Conservation (phyloP, 2,888 invertebrate genomes). For the Epicampocera succincta region DNA sequence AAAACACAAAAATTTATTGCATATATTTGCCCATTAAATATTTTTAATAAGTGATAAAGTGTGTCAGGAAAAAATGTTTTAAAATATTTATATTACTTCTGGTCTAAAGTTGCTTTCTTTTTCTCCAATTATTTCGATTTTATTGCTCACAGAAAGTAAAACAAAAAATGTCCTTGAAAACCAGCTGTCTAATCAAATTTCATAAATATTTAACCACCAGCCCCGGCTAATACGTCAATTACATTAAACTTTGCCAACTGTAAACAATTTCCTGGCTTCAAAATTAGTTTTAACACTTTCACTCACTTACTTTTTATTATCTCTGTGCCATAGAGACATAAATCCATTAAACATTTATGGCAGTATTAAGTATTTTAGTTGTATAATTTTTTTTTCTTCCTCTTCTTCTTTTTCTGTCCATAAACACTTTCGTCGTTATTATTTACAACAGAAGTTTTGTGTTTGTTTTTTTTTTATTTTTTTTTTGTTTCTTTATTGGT, state of each 20-base stretch:
- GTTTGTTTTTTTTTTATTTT: conserved; percentile 1
- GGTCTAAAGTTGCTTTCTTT: no score
- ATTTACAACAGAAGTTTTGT: conserved; percentile 45
- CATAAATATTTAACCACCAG: neutral
- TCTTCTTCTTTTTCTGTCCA: conserved; percentile 7
- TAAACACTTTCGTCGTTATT: conserved; percentile 59
- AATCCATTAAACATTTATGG: conserved; percentile 54
- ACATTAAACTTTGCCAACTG: conserved; percentile 7
- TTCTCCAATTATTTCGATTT: no score
- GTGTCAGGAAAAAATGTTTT: no score
- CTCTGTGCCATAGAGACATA: conserved; percentile 39
- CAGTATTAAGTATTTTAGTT: conserved; percentile 34
- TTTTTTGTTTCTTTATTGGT: conserved; percentile 2
- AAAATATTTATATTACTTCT: no score
- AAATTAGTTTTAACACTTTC: conserved; percentile 48
- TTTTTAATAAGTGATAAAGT: no score
- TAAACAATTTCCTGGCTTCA: conserved; percentile 21
- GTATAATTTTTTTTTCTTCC: neutral
- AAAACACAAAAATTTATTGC: no score
- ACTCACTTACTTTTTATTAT: conserved; percentile 60
- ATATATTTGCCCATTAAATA: no score
- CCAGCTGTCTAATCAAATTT: neutral
- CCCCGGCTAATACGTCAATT: neutral
- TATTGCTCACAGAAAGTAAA: neutral
- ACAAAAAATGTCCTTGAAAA: conserved; percentile 15